A percentile compares a stretch with the other conserved stretches of the same genome.
Conservation (phyloP, 2,113 vertebrate species). For the Stercorarius parasiticus region DNA sequence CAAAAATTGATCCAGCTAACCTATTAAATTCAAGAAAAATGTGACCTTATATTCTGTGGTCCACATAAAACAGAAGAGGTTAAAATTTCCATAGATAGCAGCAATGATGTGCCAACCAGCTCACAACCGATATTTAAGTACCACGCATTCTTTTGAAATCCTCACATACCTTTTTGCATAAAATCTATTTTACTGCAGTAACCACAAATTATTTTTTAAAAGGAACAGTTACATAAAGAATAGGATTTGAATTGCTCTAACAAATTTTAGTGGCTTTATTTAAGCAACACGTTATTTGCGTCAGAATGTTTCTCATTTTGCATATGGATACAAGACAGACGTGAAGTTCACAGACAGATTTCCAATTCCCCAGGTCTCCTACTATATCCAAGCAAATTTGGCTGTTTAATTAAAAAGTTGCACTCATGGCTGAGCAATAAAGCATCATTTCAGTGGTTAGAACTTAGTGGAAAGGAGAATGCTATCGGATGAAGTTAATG, state of each 20-base stretch:
- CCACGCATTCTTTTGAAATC: not conserved
- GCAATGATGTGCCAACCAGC: not conserved
- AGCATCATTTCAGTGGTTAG: not conserved
- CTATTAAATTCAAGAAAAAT: not conserved
- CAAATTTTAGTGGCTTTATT: not conserved
- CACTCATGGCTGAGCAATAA: not conserved
- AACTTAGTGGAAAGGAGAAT: not conserved
- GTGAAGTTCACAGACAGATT: not conserved
- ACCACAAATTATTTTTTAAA: conserved; percentile 17
- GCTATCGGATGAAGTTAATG: not conserved
- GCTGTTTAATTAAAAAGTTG: not conserved
- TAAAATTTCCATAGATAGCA: not conserved
- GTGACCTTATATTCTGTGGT: not conserved
- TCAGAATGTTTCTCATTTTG: not conserved
- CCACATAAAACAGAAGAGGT: not conserved
- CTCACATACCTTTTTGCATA: not conserved
- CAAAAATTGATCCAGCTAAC: not conserved
- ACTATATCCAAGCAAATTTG: not conserved
- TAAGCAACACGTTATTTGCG: not conserved
- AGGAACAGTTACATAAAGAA: conserved; percentile 12
- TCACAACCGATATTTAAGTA: not conserved
- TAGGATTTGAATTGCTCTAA: not conserved
- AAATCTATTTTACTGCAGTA: not conserved
- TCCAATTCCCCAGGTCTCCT: not conserved
- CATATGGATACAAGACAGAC: not conserved